phyloP scores from a whole-genome alignment of 2,113 vertebrate species.

The Takifugu flavidus region DNA sequence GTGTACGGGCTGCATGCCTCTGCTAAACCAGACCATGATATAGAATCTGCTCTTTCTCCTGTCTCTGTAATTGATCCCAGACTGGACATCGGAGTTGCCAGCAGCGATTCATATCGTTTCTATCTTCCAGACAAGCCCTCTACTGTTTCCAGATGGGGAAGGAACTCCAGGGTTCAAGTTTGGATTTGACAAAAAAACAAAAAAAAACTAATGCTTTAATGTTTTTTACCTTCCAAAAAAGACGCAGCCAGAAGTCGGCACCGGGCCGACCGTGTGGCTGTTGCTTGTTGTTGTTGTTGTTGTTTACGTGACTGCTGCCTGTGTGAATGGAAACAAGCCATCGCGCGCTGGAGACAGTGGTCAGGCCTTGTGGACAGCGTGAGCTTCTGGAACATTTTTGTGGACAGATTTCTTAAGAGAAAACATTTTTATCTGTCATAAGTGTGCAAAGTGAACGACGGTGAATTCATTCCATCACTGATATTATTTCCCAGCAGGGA shows the following conservation, averaged over 20 bases:
- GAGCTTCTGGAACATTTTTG: slow-evolving; percentile 2
- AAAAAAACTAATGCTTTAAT: slow-evolving; percentile 67
- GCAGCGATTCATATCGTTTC: slow-evolving; percentile 76
- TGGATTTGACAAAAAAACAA: slow-evolving; percentile 44
- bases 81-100: slow-evolving; percentile 75
- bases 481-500: neutral
- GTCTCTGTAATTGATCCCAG: slow-evolving; percentile 79
- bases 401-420: neutral
- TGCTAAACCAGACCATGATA: slow-evolving; percentile 39
- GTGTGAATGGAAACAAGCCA: slow-evolving; percentile 28
- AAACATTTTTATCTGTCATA: neutral
- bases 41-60: slow-evolving; percentile 46
- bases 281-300: slow-evolving; percentile 22
- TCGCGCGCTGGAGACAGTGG: slow-evolving; percentile 22
- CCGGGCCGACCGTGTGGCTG: slow-evolving; percentile 2
- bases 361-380: slow-evolving; percentile 23
- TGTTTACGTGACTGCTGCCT: slow-evolving; percentile 30
- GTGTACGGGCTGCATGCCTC: slow-evolving; percentile 22
- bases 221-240: slow-evolving; percentile 61
- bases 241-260: slow-evolving; percentile 17
- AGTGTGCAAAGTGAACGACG: neutral
- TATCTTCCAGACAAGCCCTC: slow-evolving; percentile 75
- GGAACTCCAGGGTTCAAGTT: slow-evolving; percentile 67
- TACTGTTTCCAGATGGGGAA: slow-evolving; percentile 77
- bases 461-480: neutral